Evolutionary conservation across 2,113 vertebrate species (phyloP).

Genomic region (Peromyscus californicus): DNA sequence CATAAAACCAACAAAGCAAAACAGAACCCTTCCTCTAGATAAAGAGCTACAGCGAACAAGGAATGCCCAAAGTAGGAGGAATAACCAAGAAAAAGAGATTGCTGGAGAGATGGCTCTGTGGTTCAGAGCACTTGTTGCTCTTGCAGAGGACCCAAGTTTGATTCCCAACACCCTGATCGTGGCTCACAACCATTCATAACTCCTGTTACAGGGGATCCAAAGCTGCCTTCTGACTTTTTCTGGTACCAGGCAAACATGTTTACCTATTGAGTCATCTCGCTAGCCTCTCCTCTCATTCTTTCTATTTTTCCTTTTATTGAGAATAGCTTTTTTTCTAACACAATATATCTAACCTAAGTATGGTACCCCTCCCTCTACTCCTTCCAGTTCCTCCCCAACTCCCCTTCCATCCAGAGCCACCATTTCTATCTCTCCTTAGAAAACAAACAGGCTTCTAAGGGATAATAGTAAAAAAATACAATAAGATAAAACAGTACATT

Average conservation of each 20-base stretch:
- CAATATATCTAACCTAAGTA: not conserved
- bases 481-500: not conserved
- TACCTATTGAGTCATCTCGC: not conserved
- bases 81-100: not conserved
- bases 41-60: not conserved
- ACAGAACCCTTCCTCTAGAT: not conserved
- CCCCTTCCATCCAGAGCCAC: not conserved
- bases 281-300: not conserved
- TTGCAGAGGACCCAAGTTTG: not conserved
- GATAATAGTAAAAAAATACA: not conserved
- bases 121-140: not conserved
- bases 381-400: not conserved
- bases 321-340: not conserved
- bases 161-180: not conserved
- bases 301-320: not conserved
- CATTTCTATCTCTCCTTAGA: not conserved
- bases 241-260: not conserved
- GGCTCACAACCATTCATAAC: not conserved
- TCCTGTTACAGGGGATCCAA: not conserved
- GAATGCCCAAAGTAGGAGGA: not conserved
- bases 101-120: not conserved
- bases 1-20: not conserved
- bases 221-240: not conserved
- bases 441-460: not conserved
- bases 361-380: not conserved